Conservation (phyloP, 2,888 invertebrate genomes). For the Heteropelma amictum region DNA sequence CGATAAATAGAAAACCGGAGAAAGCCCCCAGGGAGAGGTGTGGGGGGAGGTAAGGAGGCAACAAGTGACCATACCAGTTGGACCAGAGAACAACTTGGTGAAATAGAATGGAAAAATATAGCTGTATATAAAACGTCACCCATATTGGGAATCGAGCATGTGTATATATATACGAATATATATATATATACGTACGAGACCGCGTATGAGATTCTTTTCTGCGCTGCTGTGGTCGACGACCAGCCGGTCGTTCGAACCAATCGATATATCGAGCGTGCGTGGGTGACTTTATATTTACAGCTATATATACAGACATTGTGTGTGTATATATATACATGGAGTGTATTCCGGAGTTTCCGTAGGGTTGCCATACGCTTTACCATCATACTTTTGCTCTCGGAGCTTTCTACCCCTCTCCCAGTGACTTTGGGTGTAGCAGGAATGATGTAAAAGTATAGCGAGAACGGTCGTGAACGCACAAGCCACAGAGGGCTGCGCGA, state of each 20-base stretch:
- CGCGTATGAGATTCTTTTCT: conserved; percentile 44
- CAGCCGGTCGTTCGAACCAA: conserved; percentile 67
- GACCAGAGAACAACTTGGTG: conserved; percentile 41
- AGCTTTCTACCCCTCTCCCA: conserved; percentile 12
- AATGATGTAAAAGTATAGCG: conserved; percentile 23
- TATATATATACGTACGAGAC: neutral
- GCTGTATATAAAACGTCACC: no score
- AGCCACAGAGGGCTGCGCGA: conserved; percentile 27
- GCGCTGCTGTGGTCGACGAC: conserved; percentile 68
- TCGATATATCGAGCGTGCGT: conserved; percentile 75
- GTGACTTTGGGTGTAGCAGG: conserved; percentile 32
- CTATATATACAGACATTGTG: conserved; percentile 24
- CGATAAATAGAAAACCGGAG: conserved; percentile 64
- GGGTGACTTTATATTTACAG: conserved; percentile 50
- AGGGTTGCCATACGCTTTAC: conserved; percentile 18
- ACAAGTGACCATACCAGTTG: conserved; percentile 61
- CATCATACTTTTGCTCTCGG: conserved; percentile 39
- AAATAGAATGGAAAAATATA: conserved; percentile 46
- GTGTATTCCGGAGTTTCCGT: conserved; percentile 32
- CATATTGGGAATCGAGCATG: no score
- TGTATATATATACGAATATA: conserved; percentile 38
- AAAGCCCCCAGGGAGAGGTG: conserved; percentile 55
- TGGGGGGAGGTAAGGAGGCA: conserved; percentile 67
- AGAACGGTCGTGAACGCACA: conserved; percentile 42
- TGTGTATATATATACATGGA: conserved; percentile 11